A percentile compares a stretch with the other conserved stretches of the same genome.
Evolutionary conservation across 2,797 vertebrate genomes (phyloP).

Genomic region (Bucorvus abyssinicus): DNA sequence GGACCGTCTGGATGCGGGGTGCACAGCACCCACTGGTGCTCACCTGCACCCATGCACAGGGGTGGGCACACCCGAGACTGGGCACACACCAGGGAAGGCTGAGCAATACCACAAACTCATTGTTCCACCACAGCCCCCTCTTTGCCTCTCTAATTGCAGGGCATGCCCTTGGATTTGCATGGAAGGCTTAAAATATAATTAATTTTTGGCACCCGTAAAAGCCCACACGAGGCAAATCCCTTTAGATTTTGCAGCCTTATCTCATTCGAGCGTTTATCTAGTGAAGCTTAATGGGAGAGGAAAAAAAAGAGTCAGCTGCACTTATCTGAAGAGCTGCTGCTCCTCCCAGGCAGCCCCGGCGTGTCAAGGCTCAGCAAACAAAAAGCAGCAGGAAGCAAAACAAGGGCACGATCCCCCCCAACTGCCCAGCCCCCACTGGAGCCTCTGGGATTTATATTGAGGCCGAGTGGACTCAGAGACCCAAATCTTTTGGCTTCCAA

Average conservation of each 20-base stretch:
- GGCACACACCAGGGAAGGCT: neutral
- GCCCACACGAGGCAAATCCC: neutral
- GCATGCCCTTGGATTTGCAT: constrained; percentile 21
- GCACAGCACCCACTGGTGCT: neutral
- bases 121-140: neutral
- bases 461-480: fast-evolving
- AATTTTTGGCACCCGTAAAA: constrained; percentile 22
- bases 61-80: fast-evolving
- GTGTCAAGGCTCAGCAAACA: fast-evolving
- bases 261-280: neutral
- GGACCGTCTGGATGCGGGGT: fast-evolving
- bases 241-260: neutral
- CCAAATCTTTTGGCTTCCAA: neutral
- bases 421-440: fast-evolving
- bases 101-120: neutral
- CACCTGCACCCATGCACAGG: fast-evolving
- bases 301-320: neutral
- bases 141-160: neutral
- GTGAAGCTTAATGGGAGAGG: neutral
- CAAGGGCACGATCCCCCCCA: neutral
- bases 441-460: neutral
- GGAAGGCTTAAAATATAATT: constrained; percentile 15
- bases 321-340: neutral
- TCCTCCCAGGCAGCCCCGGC: neutral
- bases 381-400: neutral